phyloP scores from a whole-genome alignment of 2,888 invertebrate species.

The Lottia scabra region DNA sequence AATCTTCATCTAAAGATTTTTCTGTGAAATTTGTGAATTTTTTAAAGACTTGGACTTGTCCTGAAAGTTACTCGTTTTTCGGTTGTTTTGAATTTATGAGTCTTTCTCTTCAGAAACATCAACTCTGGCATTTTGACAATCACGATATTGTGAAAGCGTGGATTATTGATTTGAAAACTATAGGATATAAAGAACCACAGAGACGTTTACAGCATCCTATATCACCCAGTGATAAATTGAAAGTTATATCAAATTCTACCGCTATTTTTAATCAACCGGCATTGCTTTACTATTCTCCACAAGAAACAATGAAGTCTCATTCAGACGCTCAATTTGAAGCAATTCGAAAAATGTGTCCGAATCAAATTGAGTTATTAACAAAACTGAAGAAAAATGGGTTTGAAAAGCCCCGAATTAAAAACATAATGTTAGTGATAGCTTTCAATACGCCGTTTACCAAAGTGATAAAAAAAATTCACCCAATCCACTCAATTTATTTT shows the following conservation, averaged over 20 bases:
- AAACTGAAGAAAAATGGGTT: too few species aligned
- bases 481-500: not conserved
- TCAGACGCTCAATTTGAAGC: too few species aligned
- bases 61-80: not conserved
- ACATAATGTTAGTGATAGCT: not conserved
- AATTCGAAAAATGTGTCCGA: too few species aligned
- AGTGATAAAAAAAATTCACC: not conserved
- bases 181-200: not conserved
- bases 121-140: not conserved
- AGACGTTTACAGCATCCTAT: not conserved
- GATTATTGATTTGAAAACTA: not conserved
- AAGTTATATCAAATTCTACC: not conserved
- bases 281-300: too few species aligned
- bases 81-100: not conserved
- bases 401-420: too few species aligned
- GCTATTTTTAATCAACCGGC: not conserved
- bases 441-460: not conserved
- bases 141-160: not conserved
- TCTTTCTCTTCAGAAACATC: not conserved
- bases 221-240: not conserved
- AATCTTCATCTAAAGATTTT: conserved; percentile 42
- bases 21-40: conserved; percentile 37
- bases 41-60: conserved; percentile 40
- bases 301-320: too few species aligned
- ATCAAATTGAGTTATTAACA: too few species aligned